Conservation (phyloP, 2,888 invertebrate species). For the Pediacus dermestoides region DNA sequence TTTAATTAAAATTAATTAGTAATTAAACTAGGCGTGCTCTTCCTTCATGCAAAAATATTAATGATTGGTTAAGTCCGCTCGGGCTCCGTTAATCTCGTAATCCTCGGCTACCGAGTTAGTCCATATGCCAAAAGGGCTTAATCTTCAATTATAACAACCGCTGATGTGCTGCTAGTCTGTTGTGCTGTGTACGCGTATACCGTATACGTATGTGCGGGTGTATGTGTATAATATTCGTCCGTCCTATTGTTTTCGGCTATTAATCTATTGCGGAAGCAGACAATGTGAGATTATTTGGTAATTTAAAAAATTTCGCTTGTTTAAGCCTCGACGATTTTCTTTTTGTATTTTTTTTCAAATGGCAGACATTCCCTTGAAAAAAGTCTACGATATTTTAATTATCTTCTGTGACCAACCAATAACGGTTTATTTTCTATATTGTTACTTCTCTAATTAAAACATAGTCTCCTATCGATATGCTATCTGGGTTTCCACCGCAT, state of each 20-base stretch:
- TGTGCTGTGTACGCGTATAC: slow-evolving; percentile 6
- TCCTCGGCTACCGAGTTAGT: slow-evolving; percentile 31
- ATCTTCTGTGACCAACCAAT: too few species aligned
- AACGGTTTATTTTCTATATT: too few species aligned
- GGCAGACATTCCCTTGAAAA: too few species aligned
- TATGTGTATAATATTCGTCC: too few species aligned
- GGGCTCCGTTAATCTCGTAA: slow-evolving; percentile 31
- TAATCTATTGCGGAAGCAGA: slow-evolving; percentile 12
- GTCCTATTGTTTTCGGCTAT: slow-evolving; percentile 17
- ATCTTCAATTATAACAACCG: slow-evolving; percentile 38
- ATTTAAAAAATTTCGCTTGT: slow-evolving; percentile 8
- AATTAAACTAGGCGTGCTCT: slow-evolving; percentile 15
- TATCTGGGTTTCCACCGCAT: too few species aligned
- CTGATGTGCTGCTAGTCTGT: slow-evolving; percentile 15
- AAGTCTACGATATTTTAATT: too few species aligned
- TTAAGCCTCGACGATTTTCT: too few species aligned
- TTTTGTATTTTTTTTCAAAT: too few species aligned
- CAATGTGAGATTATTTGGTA: slow-evolving; percentile 8
- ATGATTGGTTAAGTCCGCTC: slow-evolving; percentile 26
- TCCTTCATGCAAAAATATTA: slow-evolving; percentile 29
- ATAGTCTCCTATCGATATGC: too few species aligned
- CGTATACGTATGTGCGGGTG: slow-evolving; percentile 17
- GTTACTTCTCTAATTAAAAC: too few species aligned
- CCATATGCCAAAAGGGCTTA: slow-evolving; percentile 34
- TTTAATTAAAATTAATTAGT: slow-evolving; percentile 23